A percentile compares a stretch with the other conserved stretches of the same genome.
phyloP scores from a whole-genome alignment of 2,113 vertebrate species.

The Strigops habroptila region DNA sequence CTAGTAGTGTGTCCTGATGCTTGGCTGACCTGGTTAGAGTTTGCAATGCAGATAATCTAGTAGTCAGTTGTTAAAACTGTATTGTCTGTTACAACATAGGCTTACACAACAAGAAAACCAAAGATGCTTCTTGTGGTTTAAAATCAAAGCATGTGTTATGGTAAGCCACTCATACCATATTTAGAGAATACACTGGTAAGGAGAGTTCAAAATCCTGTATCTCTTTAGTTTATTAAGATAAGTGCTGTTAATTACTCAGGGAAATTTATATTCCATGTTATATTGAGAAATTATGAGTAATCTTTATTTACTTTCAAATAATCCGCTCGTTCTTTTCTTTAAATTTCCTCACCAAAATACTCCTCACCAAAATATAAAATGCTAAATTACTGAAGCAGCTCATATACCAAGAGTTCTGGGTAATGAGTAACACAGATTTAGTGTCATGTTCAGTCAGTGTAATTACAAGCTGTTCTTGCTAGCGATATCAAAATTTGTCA shows the following conservation, averaged over 20 bases:
- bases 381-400: background rate
- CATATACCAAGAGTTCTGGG: background rate
- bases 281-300: background rate
- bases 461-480: background rate
- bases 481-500: background rate
- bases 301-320: background rate
- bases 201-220: background rate
- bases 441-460: background rate
- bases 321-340: background rate
- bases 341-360: background rate
- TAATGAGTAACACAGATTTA: background rate
- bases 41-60: background rate
- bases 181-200: background rate
- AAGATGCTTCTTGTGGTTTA: background rate
- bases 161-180: background rate
- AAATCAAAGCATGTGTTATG: background rate
- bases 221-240: background rate
- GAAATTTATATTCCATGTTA: background rate
- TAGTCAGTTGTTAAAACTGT: background rate
- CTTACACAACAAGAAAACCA: background rate
- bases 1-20: background rate
- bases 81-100: background rate
- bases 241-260: fast-evolving
- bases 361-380: background rate
- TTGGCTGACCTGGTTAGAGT: background rate